phyloP scores from a whole-genome alignment of 2,888 invertebrate genomes.

The Mythimna albipuncta region DNA sequence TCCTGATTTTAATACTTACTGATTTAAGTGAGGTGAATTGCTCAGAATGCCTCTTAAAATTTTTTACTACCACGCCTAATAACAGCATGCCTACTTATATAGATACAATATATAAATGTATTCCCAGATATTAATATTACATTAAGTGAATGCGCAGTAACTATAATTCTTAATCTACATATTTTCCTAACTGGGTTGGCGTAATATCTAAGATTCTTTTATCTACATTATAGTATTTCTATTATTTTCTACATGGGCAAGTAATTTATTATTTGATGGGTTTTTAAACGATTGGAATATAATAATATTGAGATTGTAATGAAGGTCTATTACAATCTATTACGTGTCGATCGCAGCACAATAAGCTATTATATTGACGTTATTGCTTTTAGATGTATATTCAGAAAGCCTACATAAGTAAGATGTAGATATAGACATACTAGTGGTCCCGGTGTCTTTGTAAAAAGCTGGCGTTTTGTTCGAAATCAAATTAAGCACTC shows the following conservation, averaged over 20 bases:
- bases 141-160: no score
- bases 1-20: no score
- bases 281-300: conserved; percentile 15
- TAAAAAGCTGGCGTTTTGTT: no score
- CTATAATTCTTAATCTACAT: no score
- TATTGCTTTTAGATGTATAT: background rate
- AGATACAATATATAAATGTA: no score
- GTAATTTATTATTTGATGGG: conserved; percentile 16
- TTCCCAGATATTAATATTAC: no score
- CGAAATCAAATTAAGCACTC: no score
- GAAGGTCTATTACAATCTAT: conserved; percentile 19
- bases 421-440: no score
- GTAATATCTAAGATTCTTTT: background rate
- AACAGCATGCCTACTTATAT: no score
- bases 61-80: background rate
- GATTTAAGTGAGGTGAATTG: no score
- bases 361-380: conserved; percentile 15
- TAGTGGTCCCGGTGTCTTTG: no score
- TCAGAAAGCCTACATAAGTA: background rate
- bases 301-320: conserved; percentile 23
- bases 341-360: background rate
- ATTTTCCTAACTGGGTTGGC: background rate
- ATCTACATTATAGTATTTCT: background rate
- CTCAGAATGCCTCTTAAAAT: background rate
- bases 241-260: conserved; percentile 10